Evolutionary conservation across 2,113 vertebrate genomes (phyloP), one percentile per base, ranked within the genome.

Genomic region (Bostrychus sinensis): DNA sequence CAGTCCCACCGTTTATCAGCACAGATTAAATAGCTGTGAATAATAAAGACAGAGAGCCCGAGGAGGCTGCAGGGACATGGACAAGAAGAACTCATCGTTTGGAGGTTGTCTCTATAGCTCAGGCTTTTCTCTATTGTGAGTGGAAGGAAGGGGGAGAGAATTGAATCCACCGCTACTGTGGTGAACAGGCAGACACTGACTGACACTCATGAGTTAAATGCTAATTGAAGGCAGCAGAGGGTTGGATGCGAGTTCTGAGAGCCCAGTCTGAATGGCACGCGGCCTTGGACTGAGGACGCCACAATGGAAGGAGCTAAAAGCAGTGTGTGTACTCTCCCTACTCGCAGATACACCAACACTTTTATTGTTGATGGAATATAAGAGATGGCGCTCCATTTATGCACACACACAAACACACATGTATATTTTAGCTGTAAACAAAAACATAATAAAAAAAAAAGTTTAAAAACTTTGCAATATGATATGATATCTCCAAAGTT

Each of bases 191-290:
- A 78, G 78, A 76, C 69, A 66, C 77, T 76, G 86, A 83, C 81
- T 86, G 83, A 81, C 85, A 86, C 86, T 88, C 83, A 85, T 88
- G 85, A 91, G 87, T 89, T 87, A 91, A 91, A 91, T 78, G 84
- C 86, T 90, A 88, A 89, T 88, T 91, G 86, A 89, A 88, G 82
- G 78, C 76, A 76, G 74, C 66, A 71, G 70, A 70, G 76, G 78
- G 77, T 87, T 86, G 83, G 81, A 81, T 77, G 83, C 56, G 83
- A 81, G 72, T 72, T 80, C 55, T 82, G 79, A 84, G 87, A 81
- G 81, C 73, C 16, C 67, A 36, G 78, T 48, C 62, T 90, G 88
- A 92, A 84, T 86, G 74, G 62, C 69, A 45, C 61, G 56, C 66
- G 53, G 78, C 89, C 89, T 90, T 90, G 91, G 85, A 76, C 82